A percentile compares a stretch with the other conserved stretches of the same genome.
These are phyloP conservation scores for Euura lappo DNA, from an alignment of 1,140 invertebrate genomes.

Conservation along the genomic window DNA sequence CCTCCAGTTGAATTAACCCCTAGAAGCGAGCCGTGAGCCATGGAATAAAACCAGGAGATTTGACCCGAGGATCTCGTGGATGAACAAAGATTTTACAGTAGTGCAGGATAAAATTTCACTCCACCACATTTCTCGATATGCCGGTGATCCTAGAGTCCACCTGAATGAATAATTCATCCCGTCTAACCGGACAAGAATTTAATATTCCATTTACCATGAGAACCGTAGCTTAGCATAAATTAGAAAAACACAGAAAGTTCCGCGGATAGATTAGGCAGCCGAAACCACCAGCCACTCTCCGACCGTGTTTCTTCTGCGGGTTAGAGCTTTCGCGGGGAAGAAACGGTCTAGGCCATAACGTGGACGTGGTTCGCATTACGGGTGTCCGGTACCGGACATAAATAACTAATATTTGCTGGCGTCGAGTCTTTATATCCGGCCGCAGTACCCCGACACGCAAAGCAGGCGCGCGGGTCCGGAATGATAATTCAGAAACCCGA, in stretches of 20 bases:
- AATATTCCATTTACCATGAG: conserved; percentile 1
- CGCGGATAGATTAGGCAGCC: neutral
- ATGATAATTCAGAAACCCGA: neutral
- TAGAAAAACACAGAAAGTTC: conserved; percentile 4
- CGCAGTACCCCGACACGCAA: neutral
- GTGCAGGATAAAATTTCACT: neutral
- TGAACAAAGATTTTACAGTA: neutral
- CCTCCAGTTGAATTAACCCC: neutral
- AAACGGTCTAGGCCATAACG: neutral
- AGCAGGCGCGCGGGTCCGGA: neutral
- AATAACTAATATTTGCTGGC: conserved; percentile 7
- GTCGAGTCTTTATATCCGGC: neutral
- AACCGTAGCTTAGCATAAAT: conserved; percentile 1
- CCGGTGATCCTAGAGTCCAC: neutral
- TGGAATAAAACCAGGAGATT: neutral
- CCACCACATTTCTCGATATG: neutral
- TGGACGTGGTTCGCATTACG: neutral
- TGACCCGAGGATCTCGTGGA: neutral
- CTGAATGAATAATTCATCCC: neutral
- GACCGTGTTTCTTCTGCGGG: neutral
- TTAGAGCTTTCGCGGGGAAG: neutral
- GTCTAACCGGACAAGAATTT: conserved; percentile 4
- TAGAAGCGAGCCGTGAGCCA: neutral
- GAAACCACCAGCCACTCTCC: no score
- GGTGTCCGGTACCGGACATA: neutral